These are phyloP conservation scores for Darevskia nairensis DNA, from an alignment of 2,797 vertebrate genomes.

Conservation along the genomic window DNA sequence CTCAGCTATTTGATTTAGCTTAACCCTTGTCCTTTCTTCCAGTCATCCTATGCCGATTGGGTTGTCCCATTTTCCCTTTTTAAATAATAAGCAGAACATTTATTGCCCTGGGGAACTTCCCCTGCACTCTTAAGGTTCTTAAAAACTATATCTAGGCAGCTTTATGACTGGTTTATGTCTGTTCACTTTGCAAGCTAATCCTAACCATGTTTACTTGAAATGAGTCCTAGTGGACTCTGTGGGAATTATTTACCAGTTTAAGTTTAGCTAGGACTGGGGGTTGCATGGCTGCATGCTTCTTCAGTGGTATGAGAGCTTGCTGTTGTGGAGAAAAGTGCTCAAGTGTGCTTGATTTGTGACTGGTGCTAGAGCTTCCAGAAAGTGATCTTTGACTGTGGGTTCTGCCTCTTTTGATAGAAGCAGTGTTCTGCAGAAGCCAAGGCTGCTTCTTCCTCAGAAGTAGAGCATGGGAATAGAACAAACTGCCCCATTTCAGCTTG, in stretches of 20 bases:
- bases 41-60: background rate
- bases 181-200: background rate
- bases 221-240: background rate
- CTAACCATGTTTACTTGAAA: background rate
- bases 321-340: background rate
- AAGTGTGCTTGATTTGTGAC: background rate
- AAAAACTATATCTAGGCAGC: background rate
- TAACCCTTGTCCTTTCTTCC: slow-evolving; percentile 1
- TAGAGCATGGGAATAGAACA: no score
- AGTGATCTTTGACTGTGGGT: no score
- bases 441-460: no score
- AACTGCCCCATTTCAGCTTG: no score
- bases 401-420: no score
- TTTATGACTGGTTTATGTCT: background rate
- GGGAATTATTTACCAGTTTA: background rate
- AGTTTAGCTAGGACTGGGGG: background rate
- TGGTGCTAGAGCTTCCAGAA: no score
- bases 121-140: background rate
- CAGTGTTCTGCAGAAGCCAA: no score
- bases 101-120: background rate
- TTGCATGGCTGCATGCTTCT: background rate
- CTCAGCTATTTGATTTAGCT: background rate
- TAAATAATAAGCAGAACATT: slow-evolving; percentile 22
- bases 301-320: background rate
- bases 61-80: background rate